Evolutionary conservation across 2,113 vertebrate genomes (phyloP).

Genomic region (Mandrillus leucophaeus): DNA sequence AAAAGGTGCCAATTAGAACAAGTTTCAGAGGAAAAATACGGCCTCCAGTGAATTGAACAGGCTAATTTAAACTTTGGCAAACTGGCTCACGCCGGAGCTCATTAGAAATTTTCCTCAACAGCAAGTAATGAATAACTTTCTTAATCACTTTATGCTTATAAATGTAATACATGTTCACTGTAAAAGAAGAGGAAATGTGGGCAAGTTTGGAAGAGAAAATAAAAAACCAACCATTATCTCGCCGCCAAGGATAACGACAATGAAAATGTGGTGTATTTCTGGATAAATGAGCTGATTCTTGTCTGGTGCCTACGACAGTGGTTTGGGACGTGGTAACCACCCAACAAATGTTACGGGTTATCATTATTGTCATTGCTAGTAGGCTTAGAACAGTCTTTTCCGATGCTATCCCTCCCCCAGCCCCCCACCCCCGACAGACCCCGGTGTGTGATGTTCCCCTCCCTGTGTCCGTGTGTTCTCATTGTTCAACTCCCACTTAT

Average conservation of each 20-base stretch:
- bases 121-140: neutral
- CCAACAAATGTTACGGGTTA: neutral
- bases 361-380: neutral
- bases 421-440: too few relatives aligned
- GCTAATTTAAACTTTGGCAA: constrained; percentile 38
- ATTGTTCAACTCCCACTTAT: too few relatives aligned
- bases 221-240: neutral
- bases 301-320: neutral
- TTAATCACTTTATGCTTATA: neutral
- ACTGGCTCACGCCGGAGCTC: constrained; percentile 30
- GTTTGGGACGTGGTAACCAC: neutral
- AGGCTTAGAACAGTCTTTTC: neutral
- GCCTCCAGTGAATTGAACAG: neutral
- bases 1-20: constrained; percentile 3
- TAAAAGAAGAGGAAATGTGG: neutral
- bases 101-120: constrained; percentile 57
- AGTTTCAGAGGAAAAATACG: neutral
- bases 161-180: neutral
- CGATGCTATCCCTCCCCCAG: too few relatives aligned
- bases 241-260: neutral
- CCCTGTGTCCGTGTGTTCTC: too few relatives aligned
- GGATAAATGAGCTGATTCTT: neutral
- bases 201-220: neutral
- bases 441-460: too few relatives aligned
- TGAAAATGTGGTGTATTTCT: neutral